Evolutionary conservation across 2,888 invertebrate genomes (phyloP), one percentile per base, ranked within the genome.

Genomic region (Eilema sororculum): DNA sequence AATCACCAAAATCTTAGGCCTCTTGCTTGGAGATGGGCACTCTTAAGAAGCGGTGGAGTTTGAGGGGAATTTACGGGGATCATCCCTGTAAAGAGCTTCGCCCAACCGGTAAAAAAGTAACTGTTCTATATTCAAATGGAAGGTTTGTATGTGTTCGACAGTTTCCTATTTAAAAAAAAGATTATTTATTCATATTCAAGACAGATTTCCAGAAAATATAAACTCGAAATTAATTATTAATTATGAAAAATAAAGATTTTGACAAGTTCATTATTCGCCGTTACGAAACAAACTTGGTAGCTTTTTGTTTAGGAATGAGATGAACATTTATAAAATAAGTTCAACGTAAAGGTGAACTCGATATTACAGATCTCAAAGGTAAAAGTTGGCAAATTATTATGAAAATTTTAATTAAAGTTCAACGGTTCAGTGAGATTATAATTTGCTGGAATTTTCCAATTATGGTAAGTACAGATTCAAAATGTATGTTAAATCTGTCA

Each of bases 321-420:
- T 57, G 60, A 71, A n/a, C n/a, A n/a, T n/a, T n/a, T n/a, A n/a
- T n/a, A 66, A 68, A 71, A 65, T 37, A 71, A 69, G 62, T 68
- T 30, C 59, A 37, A 28, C 37, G 65, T n/a, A 68, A 41, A 68
- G 58, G 41, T 60, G 62, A 25, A 28, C 33, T 33, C 66, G 61
- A 68, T 65, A 58, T 60, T 62, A 67, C 66, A 71, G 28, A 65
- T 64, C 58, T 22, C 22, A 68, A 65, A 68, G 61, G 57, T 68
- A 68, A 71, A 37, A 71, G 56, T 59, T 65, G 41, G 30, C 28
- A 69, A 67, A 64, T 65, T 61, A 63, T 69, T 67, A 67, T 41
- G 69, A 60, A 63, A 71, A 68, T 72, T 67, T 69, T 69, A 67
- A 68, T 67, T 66, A 67, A 66, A 64, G 20, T 20, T 58, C 22